Conservation (phyloP, 2,888 invertebrate species). For the Parapristionchus giblindavisi region DNA sequence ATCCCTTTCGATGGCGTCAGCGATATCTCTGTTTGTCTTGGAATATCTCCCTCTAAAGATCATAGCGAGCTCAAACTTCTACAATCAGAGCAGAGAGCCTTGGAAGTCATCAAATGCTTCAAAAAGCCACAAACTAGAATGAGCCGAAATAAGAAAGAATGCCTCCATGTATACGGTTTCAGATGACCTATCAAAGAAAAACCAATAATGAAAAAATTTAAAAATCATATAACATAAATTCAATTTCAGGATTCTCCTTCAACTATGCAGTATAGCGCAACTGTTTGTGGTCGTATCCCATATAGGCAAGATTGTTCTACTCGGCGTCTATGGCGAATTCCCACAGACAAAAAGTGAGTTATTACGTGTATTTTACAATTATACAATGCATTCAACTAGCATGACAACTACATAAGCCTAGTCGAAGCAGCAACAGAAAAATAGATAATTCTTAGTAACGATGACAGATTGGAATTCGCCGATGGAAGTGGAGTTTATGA, state of each 20-base stretch:
- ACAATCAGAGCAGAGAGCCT: too few relatives aligned
- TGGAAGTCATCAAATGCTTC: too few relatives aligned
- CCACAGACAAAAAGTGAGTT: neutral
- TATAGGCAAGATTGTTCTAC: conserved; percentile 4
- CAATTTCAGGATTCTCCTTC: conserved; percentile 10
- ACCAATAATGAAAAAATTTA: too few relatives aligned
- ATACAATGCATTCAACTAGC: neutral
- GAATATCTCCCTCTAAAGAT: too few relatives aligned
- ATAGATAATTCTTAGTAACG: neutral
- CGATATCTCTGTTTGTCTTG: too few relatives aligned
- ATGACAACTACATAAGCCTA: neutral
- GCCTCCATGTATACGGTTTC: too few relatives aligned
- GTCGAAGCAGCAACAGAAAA: neutral
- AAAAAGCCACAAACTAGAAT: too few relatives aligned
- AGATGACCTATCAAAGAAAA: too few relatives aligned
- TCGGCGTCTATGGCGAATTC: conserved; percentile 9
- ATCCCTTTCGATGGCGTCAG: too few relatives aligned
- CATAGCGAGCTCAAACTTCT: too few relatives aligned
- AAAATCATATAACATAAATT: neutral
- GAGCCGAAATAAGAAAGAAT: too few relatives aligned
- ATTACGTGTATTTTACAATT: neutral
- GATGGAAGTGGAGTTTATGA: neutral
- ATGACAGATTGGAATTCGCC: neutral
- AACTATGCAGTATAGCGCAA: conserved; percentile 22
- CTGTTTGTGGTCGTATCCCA: conserved; percentile 26